phyloP scores from a whole-genome alignment of 2,797 vertebrate species.

The Urosaurus nigricauda region DNA sequence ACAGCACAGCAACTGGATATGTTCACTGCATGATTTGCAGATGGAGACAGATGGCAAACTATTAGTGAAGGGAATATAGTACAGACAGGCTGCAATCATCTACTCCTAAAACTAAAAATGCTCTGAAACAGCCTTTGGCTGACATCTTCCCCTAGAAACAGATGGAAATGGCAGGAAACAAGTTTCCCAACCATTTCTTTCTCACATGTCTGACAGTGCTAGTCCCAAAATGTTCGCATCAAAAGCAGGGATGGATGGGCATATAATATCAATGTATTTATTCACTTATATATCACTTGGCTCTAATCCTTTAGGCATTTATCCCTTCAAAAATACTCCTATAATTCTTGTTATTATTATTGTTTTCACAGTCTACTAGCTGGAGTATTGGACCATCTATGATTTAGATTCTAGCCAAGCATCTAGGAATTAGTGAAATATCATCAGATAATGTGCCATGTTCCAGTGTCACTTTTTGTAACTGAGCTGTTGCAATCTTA shows the following conservation, averaged over 20 bases:
- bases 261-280: constrained; percentile 1
- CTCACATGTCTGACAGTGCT: not conserved
- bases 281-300: not conserved
- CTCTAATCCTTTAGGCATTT: not conserved
- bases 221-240: not conserved
- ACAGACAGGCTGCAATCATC: not conserved
- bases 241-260: not conserved
- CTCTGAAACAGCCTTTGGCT: not conserved
- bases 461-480: no score
- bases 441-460: no score
- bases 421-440: no score
- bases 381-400: no score
- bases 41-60: not conserved
- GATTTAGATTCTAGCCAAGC: no score
- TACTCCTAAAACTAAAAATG: not conserved
- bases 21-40: constrained; percentile 8
- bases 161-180: not conserved
- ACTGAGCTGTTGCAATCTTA: no score
- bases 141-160: not conserved
- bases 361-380: no score
- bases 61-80: not conserved
- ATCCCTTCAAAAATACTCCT: not conserved
- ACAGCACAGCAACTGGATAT: not conserved
- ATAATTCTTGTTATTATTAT: not conserved
- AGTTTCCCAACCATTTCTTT: not conserved